phyloP scores from a whole-genome alignment of 2,797 vertebrate genomes.

The Scyliorhinus canicula region DNA sequence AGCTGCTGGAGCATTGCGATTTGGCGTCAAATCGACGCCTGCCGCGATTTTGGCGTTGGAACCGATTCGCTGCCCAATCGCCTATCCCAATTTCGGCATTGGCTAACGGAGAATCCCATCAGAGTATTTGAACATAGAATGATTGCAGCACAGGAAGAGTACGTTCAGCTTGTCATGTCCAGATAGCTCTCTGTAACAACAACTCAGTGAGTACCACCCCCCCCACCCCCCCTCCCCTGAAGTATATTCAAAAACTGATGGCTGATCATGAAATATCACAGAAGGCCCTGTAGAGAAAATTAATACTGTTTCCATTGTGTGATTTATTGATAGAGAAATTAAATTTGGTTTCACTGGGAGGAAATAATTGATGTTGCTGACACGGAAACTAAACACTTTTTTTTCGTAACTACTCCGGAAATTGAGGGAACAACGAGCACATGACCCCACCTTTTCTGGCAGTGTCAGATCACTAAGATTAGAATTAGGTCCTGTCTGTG shows the following conservation, averaged over 20 bases:
- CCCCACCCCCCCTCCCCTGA: too few species aligned
- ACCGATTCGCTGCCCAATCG: too few species aligned
- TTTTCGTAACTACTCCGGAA: not conserved
- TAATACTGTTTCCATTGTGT: not conserved
- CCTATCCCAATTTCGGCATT: too few species aligned
- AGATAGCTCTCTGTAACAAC: too few species aligned
- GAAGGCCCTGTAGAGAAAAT: not conserved
- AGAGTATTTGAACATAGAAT: not conserved
- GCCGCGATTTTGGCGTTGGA: too few species aligned
- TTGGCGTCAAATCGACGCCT: too few species aligned
- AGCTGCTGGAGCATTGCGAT: too few species aligned
- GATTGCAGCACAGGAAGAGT: too few species aligned
- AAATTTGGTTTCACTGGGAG: not conserved
- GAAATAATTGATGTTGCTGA: not conserved
- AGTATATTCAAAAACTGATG: not conserved
- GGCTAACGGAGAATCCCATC: too few species aligned
- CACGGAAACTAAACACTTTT: not conserved
- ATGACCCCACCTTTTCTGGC: not conserved
- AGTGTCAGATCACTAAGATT: not conserved
- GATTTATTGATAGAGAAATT: not conserved
- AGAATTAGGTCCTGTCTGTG: not conserved
- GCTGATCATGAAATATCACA: not conserved
- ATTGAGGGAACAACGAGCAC: not conserved
- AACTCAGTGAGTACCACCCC: too few species aligned
- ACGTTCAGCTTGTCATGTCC: too few species aligned